Conservation (phyloP, 2,113 vertebrate species). For the Sula dactylatra region DNA sequence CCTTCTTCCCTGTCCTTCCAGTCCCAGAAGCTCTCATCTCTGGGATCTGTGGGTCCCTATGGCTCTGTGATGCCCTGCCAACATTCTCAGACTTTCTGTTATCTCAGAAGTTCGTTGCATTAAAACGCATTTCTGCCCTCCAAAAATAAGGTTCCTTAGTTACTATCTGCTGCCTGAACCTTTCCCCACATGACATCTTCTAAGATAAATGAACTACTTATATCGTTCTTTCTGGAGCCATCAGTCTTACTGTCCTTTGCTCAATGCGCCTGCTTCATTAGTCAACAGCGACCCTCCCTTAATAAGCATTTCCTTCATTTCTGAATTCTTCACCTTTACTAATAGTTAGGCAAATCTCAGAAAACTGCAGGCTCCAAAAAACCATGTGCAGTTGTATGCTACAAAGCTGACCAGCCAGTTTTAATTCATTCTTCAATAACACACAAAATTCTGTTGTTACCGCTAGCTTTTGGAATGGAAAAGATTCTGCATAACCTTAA, state of each 20-base stretch:
- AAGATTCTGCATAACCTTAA: background rate
- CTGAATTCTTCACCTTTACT: conserved; percentile 8
- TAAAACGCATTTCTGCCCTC: background rate
- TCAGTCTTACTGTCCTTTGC: background rate
- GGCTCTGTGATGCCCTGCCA: background rate
- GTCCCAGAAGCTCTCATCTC: background rate
- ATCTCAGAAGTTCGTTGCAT: background rate
- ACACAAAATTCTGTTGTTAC: background rate
- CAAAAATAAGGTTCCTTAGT: background rate
- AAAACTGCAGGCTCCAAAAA: background rate
- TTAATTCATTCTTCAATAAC: background rate
- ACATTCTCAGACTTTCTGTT: background rate
- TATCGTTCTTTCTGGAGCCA: background rate
- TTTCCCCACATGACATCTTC: background rate
- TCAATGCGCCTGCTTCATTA: background rate
- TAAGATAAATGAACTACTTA: background rate
- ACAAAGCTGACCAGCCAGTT: background rate
- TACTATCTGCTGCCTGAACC: background rate
- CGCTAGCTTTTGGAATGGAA: background rate
- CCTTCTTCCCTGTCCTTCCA: background rate
- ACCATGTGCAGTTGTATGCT: background rate
- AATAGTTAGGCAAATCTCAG: background rate
- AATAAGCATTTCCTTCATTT: background rate
- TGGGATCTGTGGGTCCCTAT: background rate
- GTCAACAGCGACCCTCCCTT: background rate